phyloP scores from a whole-genome alignment of 2,888 invertebrate genomes.

The Emmelina monodactyla region DNA sequence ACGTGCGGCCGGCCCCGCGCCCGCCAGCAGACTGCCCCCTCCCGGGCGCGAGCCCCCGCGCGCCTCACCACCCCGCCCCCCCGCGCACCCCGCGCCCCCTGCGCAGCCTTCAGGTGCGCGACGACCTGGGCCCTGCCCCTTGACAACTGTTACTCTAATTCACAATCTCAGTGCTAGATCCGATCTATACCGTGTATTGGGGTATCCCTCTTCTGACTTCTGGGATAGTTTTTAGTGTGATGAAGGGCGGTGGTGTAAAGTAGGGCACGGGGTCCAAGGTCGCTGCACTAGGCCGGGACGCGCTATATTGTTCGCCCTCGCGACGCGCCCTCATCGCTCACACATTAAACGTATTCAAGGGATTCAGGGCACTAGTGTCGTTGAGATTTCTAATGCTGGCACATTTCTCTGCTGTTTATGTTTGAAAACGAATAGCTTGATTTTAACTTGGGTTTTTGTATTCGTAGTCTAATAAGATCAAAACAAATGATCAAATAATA shows the following conservation, averaged over 20 bases:
- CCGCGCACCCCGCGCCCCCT: slow-evolving; percentile 25
- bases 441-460: too few species aligned
- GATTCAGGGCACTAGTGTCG: too few species aligned
- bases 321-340: slow-evolving; percentile 21
- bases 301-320: slow-evolving; percentile 31
- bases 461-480: too few species aligned
- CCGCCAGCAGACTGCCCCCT: slow-evolving; percentile 7
- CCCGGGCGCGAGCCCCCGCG: slow-evolving; percentile 16
- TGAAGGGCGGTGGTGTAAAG: slow-evolving; percentile 22
- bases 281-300: slow-evolving; percentile 33
- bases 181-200: background rate
- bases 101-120: slow-evolving; percentile 44
- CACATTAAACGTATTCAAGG: too few species aligned
- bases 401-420: too few species aligned
- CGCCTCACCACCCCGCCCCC: slow-evolving; percentile 23
- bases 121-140: slow-evolving; percentile 26
- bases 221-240: too few species aligned
- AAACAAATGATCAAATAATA: too few species aligned
- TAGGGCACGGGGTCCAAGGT: slow-evolving; percentile 41
- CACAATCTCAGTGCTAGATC: slow-evolving; percentile 1
- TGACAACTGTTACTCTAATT: too few species aligned
- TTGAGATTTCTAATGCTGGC: too few species aligned
- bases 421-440: too few species aligned
- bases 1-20: slow-evolving; percentile 42
- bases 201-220: too few species aligned